Base-by-base conservation (phyloP, 2,113 vertebrate species). In the Channa argus region DNA sequence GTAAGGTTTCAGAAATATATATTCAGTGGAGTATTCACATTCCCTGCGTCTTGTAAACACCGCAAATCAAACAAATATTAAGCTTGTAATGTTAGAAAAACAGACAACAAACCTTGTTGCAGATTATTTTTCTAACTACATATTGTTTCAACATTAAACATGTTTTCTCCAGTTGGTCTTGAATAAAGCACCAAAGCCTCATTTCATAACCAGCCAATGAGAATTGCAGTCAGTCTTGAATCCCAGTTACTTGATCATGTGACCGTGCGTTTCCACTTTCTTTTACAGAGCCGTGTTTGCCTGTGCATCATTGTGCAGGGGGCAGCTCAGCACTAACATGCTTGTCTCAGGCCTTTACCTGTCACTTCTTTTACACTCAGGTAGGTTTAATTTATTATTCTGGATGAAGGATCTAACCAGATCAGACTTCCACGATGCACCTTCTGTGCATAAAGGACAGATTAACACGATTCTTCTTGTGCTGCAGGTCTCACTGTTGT, bases 401-500 rank as follows among this genome's bases (percentile, higher is more conserved):
- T 37, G 9, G 3, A 13, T 56, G 37, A 13, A 11, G 10, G 24
- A 24, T 1, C 4, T 5, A 2, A n/a, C 9, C 5, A 13, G 39
- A 24, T 24, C 24, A 24, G 24, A 24, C 24, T 24, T 24, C 24
- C 24, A 24, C 1, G 24, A 24, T 24, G 24, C 24, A 24, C 24
- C 24, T 24, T 24, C 24, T 24, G 24, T 24, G 24, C 24, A 24
- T 24, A 24, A 24, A 24, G 24, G 24, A 24, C 24, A 24, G 24
- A 24, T 24, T 24, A 52, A 44, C 6, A 2, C 15, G 0, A 5
- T 64, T 4, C 7, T 58, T 43, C 5, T 8, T 83, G 47, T 10
- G 3, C 54, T 53, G 46, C 84, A 91, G 88, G 74, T 82, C 56
- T 88, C 24, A 44, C 65, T 14, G 59, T 80, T 52, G 8, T 52